These are phyloP conservation scores for Alentia gelatinosa DNA, from an alignment of 2,888 invertebrate genomes.

Conservation along the genomic window DNA sequence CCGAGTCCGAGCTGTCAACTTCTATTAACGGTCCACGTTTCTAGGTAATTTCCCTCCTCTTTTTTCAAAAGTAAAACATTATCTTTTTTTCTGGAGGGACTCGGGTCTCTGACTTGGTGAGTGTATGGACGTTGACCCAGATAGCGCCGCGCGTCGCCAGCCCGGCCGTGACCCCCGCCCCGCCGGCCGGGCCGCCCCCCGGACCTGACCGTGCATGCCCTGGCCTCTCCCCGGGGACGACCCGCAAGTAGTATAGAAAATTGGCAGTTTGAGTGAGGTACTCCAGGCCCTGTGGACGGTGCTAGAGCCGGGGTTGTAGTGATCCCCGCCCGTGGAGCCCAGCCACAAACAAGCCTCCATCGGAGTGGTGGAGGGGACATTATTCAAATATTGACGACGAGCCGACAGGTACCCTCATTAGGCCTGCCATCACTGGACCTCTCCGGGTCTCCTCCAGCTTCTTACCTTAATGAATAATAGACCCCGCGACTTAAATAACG, in stretches of 20 bases:
- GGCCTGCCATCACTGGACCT: constrained; percentile 2
- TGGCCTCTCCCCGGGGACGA: background rate
- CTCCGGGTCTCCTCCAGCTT: background rate
- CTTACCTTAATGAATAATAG: constrained; percentile 18
- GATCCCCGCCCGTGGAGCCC: background rate
- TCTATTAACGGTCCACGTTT: too few species aligned
- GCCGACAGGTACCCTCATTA: constrained; percentile 14
- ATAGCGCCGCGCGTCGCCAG: background rate
- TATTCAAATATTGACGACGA: constrained; percentile 13
- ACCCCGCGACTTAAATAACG: background rate
- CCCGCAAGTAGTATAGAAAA: constrained; percentile 38
- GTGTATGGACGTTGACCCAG: background rate
- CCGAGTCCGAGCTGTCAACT: too few species aligned
- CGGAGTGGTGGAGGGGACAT: background rate
- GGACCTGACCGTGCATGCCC: constrained; percentile 1
- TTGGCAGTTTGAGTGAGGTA: constrained; percentile 43
- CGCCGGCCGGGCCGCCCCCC: background rate
- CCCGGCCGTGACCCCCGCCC: background rate
- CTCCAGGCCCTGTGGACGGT: background rate
- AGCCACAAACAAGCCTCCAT: background rate
- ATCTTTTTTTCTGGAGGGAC: too few species aligned
- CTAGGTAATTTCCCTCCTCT: too few species aligned
- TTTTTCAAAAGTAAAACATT: too few species aligned
- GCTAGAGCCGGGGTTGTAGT: background rate
- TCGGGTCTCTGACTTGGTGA: too few species aligned